Percentiles rank a stretch among this genome's conserved stretches.
These are phyloP conservation scores for Chouioia cunea DNA, from an alignment of 2,888 invertebrate genomes.

Conservation along the genomic window DNA sequence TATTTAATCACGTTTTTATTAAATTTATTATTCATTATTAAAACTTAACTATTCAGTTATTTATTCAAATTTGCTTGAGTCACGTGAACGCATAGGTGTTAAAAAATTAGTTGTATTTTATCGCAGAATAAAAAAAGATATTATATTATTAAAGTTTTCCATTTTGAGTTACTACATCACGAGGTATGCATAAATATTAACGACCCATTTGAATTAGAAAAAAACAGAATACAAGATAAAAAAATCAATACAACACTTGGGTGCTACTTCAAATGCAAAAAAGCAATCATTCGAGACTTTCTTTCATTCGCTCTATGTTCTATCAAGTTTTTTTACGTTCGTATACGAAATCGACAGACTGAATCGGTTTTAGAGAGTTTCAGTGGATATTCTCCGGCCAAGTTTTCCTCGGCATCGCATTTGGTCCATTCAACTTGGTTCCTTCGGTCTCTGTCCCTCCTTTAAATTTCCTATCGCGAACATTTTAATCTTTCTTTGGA, in stretches of 20 bases:
- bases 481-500: conserved; percentile 64
- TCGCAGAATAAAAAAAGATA: no score
- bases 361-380: conserved; percentile 46
- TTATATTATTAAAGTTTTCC: no score
- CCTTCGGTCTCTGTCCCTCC: conserved; percentile 44
- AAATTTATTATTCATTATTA: no score
- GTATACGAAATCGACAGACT: conserved; percentile 45
- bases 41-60: no score
- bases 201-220: background rate
- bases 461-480: conserved; percentile 45
- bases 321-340: conserved; percentile 43
- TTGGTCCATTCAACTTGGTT: conserved; percentile 32
- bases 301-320: conserved; percentile 37
- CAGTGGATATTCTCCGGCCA: conserved; percentile 23
- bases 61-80: no score
- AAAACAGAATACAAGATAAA: background rate
- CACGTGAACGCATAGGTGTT: no score
- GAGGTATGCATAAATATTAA: no score
- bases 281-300: conserved; percentile 46
- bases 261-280: conserved; percentile 41
- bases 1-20: no score
- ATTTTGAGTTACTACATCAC: no score
- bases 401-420: conserved; percentile 35
- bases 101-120: no score
- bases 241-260: background rate